Conservation (phyloP, 1,140 invertebrate species). For the Paralvinella palmiformis region DNA sequence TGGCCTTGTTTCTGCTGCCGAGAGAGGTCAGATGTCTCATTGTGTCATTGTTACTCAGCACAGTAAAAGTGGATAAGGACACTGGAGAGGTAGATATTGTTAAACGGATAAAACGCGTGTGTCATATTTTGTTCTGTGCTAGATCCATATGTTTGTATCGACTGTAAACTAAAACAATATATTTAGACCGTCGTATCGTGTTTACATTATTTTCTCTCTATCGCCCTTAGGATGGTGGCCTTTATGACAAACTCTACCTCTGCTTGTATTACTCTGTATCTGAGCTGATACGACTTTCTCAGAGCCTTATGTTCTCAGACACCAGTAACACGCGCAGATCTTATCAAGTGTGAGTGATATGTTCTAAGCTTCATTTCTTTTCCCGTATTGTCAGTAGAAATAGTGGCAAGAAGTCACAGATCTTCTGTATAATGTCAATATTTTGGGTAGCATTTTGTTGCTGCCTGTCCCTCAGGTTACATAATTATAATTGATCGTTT, state of each 20-base stretch:
- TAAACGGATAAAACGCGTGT: too few relatives aligned
- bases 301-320: background rate
- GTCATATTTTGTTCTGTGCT: too few relatives aligned
- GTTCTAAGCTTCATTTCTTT: background rate
- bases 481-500: too few relatives aligned
- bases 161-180: background rate
- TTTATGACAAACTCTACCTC: background rate
- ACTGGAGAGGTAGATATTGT: background rate
- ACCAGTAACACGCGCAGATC: background rate
- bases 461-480: too few relatives aligned
- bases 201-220: too few relatives aligned
- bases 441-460: too few relatives aligned
- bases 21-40: background rate
- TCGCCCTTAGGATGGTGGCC: background rate
- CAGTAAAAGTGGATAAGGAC: background rate
- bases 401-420: too few relatives aligned
- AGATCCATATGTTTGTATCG: too few relatives aligned
- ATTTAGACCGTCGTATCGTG: background rate
- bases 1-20: background rate
- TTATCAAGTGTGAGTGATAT: background rate
- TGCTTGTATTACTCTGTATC: background rate
- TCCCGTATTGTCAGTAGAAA: too few relatives aligned
- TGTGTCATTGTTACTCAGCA: background rate
- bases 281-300: background rate
- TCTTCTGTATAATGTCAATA: too few relatives aligned